These are phyloP conservation scores for Hemicordylus capensis DNA, from an alignment of 2,113 vertebrate species.

Conservation along the genomic window DNA sequence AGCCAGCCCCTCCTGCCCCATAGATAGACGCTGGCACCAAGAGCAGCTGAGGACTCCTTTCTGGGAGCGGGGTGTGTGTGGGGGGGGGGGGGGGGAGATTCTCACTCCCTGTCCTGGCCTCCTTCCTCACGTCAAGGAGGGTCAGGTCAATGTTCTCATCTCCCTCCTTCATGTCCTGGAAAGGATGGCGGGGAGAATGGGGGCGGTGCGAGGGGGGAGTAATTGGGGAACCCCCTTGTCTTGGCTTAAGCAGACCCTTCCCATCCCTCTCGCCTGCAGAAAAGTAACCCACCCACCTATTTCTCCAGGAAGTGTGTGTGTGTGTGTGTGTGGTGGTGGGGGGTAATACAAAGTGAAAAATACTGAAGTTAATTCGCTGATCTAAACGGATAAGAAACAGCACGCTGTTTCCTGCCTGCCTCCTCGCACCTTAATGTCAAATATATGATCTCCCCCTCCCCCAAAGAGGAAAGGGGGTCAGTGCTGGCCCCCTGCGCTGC, in stretches of 20 bases:
- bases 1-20: no score
- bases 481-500: no score
- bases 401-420: no score
- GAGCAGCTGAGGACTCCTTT: background rate
- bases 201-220: background rate
- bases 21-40: no score
- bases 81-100: background rate
- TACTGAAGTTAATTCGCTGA: background rate
- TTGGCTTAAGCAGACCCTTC: no score
- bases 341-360: no score
- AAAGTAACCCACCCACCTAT: background rate
- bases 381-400: background rate
- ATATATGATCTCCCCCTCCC: background rate
- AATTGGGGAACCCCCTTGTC: no score
- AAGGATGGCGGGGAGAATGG: background rate
- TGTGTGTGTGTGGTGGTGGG: no score
- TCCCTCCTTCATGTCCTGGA: no score
- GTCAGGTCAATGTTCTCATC: background rate
- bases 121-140: background rate
- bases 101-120: background rate
- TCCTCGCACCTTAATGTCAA: background rate
- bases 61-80: no score
- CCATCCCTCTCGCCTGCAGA: background rate
- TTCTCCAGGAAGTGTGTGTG: background rate
- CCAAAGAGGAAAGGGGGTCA: background rate